A percentile compares a stretch with the other conserved stretches of the same genome.
Conservation (phyloP, 2,797 vertebrate genomes). For the Pseudochromis fuscus region DNA sequence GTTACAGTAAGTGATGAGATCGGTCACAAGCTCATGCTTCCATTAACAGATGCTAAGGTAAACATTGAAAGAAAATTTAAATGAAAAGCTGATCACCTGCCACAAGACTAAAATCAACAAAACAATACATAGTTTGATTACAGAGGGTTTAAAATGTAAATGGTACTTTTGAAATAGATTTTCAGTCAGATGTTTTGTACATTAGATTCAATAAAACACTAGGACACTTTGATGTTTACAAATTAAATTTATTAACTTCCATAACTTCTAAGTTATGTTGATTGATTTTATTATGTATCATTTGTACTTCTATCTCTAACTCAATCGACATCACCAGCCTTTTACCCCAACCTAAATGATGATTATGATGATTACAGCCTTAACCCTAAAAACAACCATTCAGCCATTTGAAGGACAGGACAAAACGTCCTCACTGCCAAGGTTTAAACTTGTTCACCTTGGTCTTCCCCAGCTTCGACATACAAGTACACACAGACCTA, state of each 20-base stretch:
- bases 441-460: constrained; percentile 9
- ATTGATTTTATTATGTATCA: constrained; percentile 1
- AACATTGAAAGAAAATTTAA: neutral
- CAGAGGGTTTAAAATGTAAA: too few species aligned
- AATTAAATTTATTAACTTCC: too few species aligned
- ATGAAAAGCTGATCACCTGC: neutral
- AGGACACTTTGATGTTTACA: too few species aligned
- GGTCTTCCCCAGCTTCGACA: constrained; percentile 1
- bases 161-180: too few species aligned
- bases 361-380: neutral
- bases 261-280: neutral
- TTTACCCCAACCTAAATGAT: too few species aligned
- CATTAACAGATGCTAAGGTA: neutral
- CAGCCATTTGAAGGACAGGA: neutral
- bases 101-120: too few species aligned
- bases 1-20: neutral
- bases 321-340: too few species aligned
- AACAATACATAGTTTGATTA: too few species aligned
- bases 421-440: neutral
- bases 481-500: constrained; percentile 17
- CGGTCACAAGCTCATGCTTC: neutral
- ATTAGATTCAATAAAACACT: too few species aligned
- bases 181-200: too few species aligned
- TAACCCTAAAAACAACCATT: neutral
- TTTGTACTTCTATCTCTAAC: too few species aligned